Base-by-base conservation (phyloP, 1,140 invertebrate genomes). In the Calephelis virginiensis region DNA sequence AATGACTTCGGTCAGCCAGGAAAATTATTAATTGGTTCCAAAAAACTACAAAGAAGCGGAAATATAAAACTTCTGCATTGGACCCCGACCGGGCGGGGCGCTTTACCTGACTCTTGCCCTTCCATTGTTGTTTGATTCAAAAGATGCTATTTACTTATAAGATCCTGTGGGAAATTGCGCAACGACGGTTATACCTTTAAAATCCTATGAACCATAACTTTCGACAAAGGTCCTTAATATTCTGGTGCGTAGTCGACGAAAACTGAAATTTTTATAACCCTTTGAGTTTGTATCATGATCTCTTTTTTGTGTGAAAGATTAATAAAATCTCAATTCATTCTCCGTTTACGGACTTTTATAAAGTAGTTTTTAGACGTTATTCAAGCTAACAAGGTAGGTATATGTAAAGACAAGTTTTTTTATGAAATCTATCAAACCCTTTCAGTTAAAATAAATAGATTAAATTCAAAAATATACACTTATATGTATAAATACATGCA, bases 101-200 rank as follows among this genome's bases (percentile, higher is more conserved):
- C 82, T 89, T 78, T 89, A 89, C 86, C 88, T 90, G 88, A 90
- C 88, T 90, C 85, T 89, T 89, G 86, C 83, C 85, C 88, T 80
- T 71, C 79, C 74, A 84, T 90, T 90, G 88, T 90, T 71, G 72
- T 75, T 66, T 71, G 68, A 80, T 80, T 86, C 78, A 83, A 86
- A 81, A 79, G 85, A 85, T 77, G 72, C 73, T 85, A 85, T 86
- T 86, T 86, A 78, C 85, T 83, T 84, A 81, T 83, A 74, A 75
- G 74, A 76, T 73, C 74, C 80, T 86, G 83, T 90, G 88, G 85
- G 88, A 90, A 88, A 87, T 90, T 90, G 88, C 81, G 78, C 85
- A 90, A 90, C 69, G 75, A 76, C 73, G 76, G 75, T 83, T 82
- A 77, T 59, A 71, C 73, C 53, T 75, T 76, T 71, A 66, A 74